These are phyloP conservation scores for Diadema setosum DNA, from an alignment of 35 echinoderm and acorn worm species.

Conservation along the genomic window DNA sequence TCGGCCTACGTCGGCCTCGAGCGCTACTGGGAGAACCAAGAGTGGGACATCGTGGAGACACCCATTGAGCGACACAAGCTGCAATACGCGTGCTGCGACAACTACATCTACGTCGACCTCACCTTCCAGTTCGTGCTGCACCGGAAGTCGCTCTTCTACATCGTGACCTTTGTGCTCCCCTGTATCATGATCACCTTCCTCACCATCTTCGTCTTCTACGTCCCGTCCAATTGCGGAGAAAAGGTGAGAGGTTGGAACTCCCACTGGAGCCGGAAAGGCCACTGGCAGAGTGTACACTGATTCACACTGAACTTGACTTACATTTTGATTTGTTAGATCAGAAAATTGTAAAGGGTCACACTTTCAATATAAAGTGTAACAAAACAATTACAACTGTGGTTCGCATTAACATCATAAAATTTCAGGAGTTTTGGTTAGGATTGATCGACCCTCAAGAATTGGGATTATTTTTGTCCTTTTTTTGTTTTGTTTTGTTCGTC, in stretches of 20 bases:
- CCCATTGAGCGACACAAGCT: constrained; percentile 67
- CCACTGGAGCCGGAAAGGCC: too few relatives aligned
- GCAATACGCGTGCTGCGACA: constrained; percentile 76
- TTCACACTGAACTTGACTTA: too few relatives aligned
- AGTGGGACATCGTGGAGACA: constrained; percentile 91
- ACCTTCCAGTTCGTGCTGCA: constrained; percentile 81
- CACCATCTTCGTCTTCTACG: constrained; percentile 91
- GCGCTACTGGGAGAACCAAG: constrained; percentile 75
- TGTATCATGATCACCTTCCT: constrained; percentile 79
- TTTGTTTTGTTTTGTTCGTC: too few relatives aligned
- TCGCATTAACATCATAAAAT: too few relatives aligned
- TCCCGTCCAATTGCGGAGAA: constrained; percentile 89
- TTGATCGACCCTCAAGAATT: too few relatives aligned
- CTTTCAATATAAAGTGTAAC: too few relatives aligned
- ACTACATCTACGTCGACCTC: constrained; percentile 66
- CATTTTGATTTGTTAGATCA: too few relatives aligned
- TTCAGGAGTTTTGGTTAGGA: too few relatives aligned
- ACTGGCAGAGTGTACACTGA: too few relatives aligned
- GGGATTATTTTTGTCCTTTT: too few relatives aligned
- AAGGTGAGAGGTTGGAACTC: not conserved
- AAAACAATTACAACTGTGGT: too few relatives aligned
- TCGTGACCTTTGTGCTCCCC: constrained; percentile 89
- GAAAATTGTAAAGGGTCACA: too few relatives aligned
- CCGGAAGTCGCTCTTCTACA: constrained; percentile 86
- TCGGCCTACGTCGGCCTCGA: constrained; percentile 21